Evolutionary conservation across 2,888 invertebrate genomes (phyloP).

Genomic region (Dasypogon diadema): DNA sequence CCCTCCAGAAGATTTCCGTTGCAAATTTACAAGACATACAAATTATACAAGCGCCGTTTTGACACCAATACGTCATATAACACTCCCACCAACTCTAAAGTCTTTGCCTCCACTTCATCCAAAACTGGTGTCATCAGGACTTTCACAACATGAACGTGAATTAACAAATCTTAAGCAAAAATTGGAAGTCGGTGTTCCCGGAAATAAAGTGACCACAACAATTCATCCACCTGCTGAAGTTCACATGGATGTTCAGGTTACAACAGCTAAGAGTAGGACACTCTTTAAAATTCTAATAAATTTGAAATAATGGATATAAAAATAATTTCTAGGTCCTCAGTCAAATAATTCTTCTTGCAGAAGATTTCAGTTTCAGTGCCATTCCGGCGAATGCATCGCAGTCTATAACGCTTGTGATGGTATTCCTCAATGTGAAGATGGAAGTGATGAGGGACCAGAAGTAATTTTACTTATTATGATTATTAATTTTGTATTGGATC

Average conservation of each 20-base stretch:
- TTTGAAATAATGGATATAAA: background rate
- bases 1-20: conserved; percentile 89
- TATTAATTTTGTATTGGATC: background rate
- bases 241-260: conserved; percentile 19
- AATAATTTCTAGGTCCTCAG: background rate
- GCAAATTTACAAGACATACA: conserved; percentile 89
- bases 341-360: conserved; percentile 71
- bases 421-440: conserved; percentile 91
- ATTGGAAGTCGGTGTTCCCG: conserved; percentile 68
- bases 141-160: conserved; percentile 68
- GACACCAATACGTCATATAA: conserved; percentile 70
- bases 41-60: conserved; percentile 91
- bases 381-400: conserved; percentile 91
- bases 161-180: conserved; percentile 66
- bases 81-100: conserved; percentile 61
- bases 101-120: conserved; percentile 9
- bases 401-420: conserved; percentile 96
- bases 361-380: conserved; percentile 89
- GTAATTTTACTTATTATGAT: background rate
- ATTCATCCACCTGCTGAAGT: conserved; percentile 51
- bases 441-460: conserved; percentile 91
- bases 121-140: conserved; percentile 35
- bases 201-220: conserved; percentile 48
- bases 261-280: conserved; percentile 50
- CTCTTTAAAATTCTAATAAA: background rate